phyloP scores from a whole-genome alignment of 1,140 invertebrate species.

The Habropoda laboriosa region DNA sequence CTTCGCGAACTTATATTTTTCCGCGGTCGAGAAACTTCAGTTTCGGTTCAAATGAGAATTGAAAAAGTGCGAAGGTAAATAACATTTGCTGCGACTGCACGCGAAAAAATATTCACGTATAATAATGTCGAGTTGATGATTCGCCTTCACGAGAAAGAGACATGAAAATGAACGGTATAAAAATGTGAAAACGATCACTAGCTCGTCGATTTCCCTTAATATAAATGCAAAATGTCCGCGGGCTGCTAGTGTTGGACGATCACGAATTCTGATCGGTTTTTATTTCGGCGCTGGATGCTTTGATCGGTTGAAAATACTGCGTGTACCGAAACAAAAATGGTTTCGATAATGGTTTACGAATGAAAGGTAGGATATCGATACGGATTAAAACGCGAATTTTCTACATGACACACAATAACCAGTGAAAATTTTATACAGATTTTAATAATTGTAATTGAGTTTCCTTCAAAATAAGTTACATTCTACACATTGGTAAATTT shows the following conservation, averaged over 20 bases:
- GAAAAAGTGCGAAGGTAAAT: not conserved
- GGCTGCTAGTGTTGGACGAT: not conserved
- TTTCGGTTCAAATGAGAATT: too few species aligned
- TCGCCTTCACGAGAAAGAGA: not conserved
- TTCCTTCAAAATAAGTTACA: too few species aligned
- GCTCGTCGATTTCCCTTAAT: slow-evolving; percentile 1
- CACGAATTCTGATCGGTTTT: slow-evolving; percentile 31
- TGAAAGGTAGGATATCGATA: not conserved
- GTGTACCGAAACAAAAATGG: not conserved
- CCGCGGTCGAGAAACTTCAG: too few species aligned
- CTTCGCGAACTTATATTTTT: too few species aligned
- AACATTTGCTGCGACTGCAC: not conserved
- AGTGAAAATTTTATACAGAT: not conserved
- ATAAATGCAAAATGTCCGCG: slow-evolving; percentile 31
- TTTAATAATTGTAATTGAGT: not conserved
- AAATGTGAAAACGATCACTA: not conserved
- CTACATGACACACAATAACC: rapidly evolving
- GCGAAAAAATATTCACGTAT: not conserved
- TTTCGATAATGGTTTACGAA: not conserved
- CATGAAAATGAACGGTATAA: not conserved
- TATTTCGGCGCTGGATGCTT: not conserved
- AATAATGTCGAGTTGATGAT: not conserved
- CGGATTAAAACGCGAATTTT: not conserved
- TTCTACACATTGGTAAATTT: too few species aligned
- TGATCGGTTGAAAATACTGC: not conserved